These are phyloP conservation scores for Drosophila sturtevanti DNA, from an alignment of 1,140 invertebrate species.

Conservation along the genomic window DNA sequence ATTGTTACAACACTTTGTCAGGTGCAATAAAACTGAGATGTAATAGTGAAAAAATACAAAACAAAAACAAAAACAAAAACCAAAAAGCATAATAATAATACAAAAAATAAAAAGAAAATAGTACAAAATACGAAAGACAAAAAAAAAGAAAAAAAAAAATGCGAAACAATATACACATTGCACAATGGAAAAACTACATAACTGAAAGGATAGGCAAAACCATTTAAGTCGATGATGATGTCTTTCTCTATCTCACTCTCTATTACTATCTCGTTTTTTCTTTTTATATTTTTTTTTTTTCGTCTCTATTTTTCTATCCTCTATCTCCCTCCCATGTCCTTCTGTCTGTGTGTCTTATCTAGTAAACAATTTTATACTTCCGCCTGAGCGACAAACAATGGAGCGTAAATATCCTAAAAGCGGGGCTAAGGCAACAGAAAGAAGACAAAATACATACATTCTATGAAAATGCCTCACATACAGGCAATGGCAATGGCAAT, in stretches of 20 bases:
- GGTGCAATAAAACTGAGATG: constrained; percentile 65
- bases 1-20: constrained; percentile 36
- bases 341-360: constrained; percentile 54
- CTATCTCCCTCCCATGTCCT: constrained; percentile 8
- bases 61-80: neutral
- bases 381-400: constrained; percentile 80
- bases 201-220: constrained; percentile 33
- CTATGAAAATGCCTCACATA: constrained; percentile 38
- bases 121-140: neutral
- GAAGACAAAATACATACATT: constrained; percentile 52
- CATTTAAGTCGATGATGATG: constrained; percentile 77
- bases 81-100: neutral
- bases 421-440: constrained; percentile 49
- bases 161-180: constrained; percentile 40
- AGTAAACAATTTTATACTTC: constrained; percentile 80
- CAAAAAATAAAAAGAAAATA: constrained; percentile 35
- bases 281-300: too few relatives aligned
- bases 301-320: neutral
- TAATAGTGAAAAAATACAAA: constrained; percentile 19
- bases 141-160: neutral
- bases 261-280: constrained; percentile 13
- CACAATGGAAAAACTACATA: constrained; percentile 7
- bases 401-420: constrained; percentile 79
- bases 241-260: constrained; percentile 48
- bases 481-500: constrained; percentile 2